Percentiles rank a stretch among this genome's conserved stretches.
phyloP scores from a whole-genome alignment of 2,113 vertebrate genomes.

The Montifringilla adamsi region DNA sequence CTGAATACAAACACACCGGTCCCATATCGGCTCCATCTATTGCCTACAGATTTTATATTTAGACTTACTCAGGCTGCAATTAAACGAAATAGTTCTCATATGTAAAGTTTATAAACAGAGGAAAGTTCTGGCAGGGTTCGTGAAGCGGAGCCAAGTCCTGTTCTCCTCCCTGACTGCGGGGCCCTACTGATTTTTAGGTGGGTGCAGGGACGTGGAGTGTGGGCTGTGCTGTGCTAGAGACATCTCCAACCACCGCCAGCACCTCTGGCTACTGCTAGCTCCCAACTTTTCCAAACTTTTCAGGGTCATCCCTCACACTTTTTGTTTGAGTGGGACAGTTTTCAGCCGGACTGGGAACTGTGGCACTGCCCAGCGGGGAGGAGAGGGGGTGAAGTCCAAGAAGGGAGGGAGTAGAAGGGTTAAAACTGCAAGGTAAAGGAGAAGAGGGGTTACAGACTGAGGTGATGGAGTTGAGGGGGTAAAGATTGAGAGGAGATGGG shows the following conservation, averaged over 20 bases:
- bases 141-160: background rate
- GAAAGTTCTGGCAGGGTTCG: slow-evolving; percentile 30
- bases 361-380: background rate
- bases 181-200: background rate
- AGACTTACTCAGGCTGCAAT: slow-evolving; percentile 45
- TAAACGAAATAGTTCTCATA: slow-evolving; percentile 58
- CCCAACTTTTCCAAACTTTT: background rate
- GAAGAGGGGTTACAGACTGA: background rate
- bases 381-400: background rate
- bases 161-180: background rate
- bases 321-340: background rate
- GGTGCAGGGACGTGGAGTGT: background rate
- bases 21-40: slow-evolving; percentile 25
- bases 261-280: background rate
- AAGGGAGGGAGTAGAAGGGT: background rate
- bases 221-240: background rate
- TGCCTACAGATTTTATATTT: slow-evolving; percentile 49
- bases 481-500: background rate
- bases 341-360: background rate
- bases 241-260: background rate
- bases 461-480: background rate
- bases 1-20: slow-evolving; percentile 39
- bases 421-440: background rate
- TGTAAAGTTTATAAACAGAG: slow-evolving; percentile 56
- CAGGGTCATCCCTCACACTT: rapidly evolving